A percentile compares a stretch with the other conserved stretches of the same genome.
Conservation (phyloP, 2,888 invertebrate species). For the Mantis religiosa region DNA sequence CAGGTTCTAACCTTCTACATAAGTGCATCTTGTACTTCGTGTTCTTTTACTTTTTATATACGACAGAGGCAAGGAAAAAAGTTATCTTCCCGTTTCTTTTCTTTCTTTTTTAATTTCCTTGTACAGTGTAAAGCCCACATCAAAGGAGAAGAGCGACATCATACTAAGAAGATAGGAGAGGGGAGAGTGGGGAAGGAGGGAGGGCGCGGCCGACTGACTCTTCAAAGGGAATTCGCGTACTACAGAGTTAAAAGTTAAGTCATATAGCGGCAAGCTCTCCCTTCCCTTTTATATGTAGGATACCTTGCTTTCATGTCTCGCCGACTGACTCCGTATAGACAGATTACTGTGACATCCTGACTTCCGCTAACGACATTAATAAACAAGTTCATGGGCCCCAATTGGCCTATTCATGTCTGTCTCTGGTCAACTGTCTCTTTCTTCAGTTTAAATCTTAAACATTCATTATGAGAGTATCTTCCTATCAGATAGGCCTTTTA, state of each 20-base stretch:
- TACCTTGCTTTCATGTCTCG: not conserved
- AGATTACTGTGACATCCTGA: not conserved
- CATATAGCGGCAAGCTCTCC: constrained; percentile 23
- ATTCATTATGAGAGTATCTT: too few relatives aligned
- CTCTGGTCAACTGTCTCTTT: not conserved
- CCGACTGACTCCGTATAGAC: not conserved
- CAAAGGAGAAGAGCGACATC: constrained; percentile 25
- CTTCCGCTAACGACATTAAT: not conserved
- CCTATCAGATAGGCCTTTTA: too few relatives aligned
- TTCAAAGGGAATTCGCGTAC: constrained; percentile 25
- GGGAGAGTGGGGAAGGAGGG: not conserved
- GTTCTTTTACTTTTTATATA: not conserved
- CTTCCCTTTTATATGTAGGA: constrained; percentile 2
- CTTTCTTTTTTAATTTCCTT: constrained; percentile 25
- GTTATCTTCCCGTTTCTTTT: constrained; percentile 16
- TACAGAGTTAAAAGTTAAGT: constrained; percentile 27
- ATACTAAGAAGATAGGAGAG: constrained; percentile 21
- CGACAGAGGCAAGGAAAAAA: not conserved
- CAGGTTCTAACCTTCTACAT: not conserved
- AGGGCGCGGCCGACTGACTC: not conserved
- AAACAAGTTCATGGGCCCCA: not conserved
- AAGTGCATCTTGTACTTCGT: not conserved
- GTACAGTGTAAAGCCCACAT: constrained; percentile 27
- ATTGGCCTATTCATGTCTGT: not conserved
- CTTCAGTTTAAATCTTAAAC: too few relatives aligned